A percentile compares a stretch with the other conserved stretches of the same genome.
Evolutionary conservation across 1,140 invertebrate species (phyloP).

Genomic region (Drosophila subpulchrella): DNA sequence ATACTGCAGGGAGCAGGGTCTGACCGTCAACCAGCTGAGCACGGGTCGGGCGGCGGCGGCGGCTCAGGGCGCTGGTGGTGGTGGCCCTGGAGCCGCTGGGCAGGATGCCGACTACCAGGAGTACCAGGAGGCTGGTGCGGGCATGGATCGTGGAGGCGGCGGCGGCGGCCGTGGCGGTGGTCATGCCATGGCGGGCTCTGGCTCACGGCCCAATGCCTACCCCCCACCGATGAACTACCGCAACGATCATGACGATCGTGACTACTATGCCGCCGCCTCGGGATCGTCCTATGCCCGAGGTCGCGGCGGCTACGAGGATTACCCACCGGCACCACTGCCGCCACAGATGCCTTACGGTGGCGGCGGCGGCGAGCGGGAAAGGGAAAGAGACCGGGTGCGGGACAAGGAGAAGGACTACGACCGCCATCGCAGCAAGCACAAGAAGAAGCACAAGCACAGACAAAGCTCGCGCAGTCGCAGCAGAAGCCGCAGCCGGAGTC

Average conservation of each 20-base stretch:
- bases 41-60: conserved; percentile 43
- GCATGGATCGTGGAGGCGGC: conserved; percentile 30
- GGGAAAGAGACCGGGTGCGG: conserved; percentile 26
- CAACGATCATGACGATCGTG: conserved; percentile 78
- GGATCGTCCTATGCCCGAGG: conserved; percentile 50
- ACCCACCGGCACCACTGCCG: conserved; percentile 42
- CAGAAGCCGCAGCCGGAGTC: conserved; percentile 60
- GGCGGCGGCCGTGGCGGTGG: conserved; percentile 26
- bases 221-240: conserved; percentile 63
- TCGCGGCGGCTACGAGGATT: conserved; percentile 64
- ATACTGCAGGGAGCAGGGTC: conserved; percentile 73
- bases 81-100: neutral
- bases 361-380: conserved; percentile 23
- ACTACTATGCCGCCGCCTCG: conserved; percentile 46
- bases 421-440: conserved; percentile 74
- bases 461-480: conserved; percentile 74
- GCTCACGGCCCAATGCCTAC: conserved; percentile 11
- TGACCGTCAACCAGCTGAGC: conserved; percentile 70
- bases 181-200: conserved; percentile 9
- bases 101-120: conserved; percentile 53
- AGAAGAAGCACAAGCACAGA: conserved; percentile 80
- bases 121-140: conserved; percentile 20
- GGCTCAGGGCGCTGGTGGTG: conserved; percentile 9
- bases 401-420: conserved; percentile 52
- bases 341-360: conserved; percentile 25